Base-by-base conservation (phyloP, 2,888 invertebrate species). In the Pheosia gnoma region DNA sequence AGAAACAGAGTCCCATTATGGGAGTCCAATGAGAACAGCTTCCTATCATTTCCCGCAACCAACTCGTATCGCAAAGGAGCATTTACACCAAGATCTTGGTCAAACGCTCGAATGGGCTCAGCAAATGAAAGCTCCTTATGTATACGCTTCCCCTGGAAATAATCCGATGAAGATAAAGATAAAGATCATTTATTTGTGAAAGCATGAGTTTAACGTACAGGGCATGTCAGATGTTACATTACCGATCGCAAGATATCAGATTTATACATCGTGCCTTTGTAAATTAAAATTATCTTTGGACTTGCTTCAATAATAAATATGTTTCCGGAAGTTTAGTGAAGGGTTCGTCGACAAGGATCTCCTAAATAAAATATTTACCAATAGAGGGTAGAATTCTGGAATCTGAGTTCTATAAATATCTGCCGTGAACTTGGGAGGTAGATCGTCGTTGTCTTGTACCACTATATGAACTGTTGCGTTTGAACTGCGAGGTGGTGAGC, bases 381-480 rank as follows among this genome's bases (percentile, higher is more conserved):
- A 95, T 77, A 97, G 90, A 0, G 97, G 97, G 84, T 96, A 96
- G 84, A 96, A 96, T 82, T 98, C 98, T n/a, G 96, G 95, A 67
- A 98, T 96, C 83, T 95, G 96, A 0, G 97, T 96, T 63, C 95
- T 94, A 87, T 98, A 98, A 38, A 97, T 95, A 10, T 97, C 96
- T 66, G 95, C 95, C 0, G 97, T 96, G 80, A 98, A 98, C 81
- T 96, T 96, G 0, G 98, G 97, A 52, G 96, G 96, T 59, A 97
- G 89, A 86, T 98, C 97, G 74, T 98, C 98, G 67, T 96, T 96
- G 83, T 98, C 97, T 62, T 94, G 94, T 0, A 98, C 96, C 45
- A 94, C 91, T 57, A 98, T 95, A 60, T 94, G 95, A 4, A 98
- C 94, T 0, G 96, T 96, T 0, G 97, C 95, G 70, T 96, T 97